These are phyloP conservation scores for Clostera curtula DNA, from an alignment of 2,888 invertebrate species.

Conservation along the genomic window DNA sequence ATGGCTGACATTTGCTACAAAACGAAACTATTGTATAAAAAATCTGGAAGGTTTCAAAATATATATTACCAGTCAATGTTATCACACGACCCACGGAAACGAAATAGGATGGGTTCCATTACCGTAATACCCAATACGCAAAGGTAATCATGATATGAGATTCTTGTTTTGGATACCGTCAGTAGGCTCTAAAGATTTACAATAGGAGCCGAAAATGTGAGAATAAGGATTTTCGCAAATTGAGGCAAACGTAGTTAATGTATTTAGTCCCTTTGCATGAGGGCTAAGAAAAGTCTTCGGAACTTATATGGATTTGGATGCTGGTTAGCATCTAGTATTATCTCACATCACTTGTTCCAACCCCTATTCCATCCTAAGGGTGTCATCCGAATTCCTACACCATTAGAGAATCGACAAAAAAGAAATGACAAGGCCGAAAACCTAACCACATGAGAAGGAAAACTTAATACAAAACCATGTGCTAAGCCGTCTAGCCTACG, in stretches of 20 bases:
- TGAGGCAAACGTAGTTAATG: background rate
- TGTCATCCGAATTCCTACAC: too few species aligned
- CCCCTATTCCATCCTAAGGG: too few species aligned
- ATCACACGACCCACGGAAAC: slow-evolving; percentile 9
- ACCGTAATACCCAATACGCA: slow-evolving; percentile 20
- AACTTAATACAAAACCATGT: background rate
- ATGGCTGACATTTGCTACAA: too few species aligned
- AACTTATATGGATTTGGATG: background rate
- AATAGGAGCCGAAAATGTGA: slow-evolving; percentile 11
- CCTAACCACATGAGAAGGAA: too few species aligned
- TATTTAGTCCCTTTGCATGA: background rate
- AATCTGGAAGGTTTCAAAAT: too few species aligned
- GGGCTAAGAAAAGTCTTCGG: background rate
- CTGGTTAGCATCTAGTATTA: background rate
- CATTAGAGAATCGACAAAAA: too few species aligned
- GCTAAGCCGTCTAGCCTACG: background rate
- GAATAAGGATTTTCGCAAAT: slow-evolving; percentile 3
- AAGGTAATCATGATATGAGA: slow-evolving; percentile 26
- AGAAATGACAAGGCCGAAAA: too few species aligned
- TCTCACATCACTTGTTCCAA: background rate
- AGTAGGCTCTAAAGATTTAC: slow-evolving; percentile 19
- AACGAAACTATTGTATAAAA: too few species aligned
- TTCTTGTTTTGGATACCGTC: slow-evolving; percentile 24
- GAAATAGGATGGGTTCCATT: slow-evolving; percentile 7
- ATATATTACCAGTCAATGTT: background rate